phyloP scores from a whole-genome alignment of 2,113 vertebrate species.

The Lagopus leucura region DNA sequence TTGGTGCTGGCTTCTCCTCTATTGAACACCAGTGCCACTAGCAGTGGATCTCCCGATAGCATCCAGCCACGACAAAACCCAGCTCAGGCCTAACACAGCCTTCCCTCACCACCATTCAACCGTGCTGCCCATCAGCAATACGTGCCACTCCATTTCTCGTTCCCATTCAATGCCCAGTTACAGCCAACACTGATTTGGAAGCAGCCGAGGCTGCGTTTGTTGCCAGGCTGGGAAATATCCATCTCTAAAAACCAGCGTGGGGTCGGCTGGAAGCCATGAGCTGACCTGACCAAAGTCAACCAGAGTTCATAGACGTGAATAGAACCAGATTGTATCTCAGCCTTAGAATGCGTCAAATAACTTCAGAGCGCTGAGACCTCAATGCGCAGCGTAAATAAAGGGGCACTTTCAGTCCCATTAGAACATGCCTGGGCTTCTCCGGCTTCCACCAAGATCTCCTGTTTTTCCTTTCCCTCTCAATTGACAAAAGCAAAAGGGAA shows the following conservation, averaged over 20 bases:
- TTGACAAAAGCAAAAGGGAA: not conserved
- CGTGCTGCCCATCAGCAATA: rapidly evolving
- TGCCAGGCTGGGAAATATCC: not conserved
- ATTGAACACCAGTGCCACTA: not conserved
- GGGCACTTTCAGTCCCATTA: conserved; percentile 24
- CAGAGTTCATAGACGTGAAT: not conserved
- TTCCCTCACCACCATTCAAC: not conserved
- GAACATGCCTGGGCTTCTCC: conserved; percentile 4
- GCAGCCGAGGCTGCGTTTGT: not conserved
- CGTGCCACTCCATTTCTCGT: not conserved
- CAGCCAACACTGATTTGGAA: not conserved
- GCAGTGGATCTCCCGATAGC: not conserved
- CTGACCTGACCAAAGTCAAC: not conserved
- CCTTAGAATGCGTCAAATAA: not conserved
- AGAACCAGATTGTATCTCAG: not conserved
- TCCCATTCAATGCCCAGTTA: not conserved
- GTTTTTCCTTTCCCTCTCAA: conserved; percentile 27
- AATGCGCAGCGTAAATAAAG: conserved; percentile 9
- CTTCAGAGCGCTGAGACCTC: not conserved
- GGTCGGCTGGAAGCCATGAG: not conserved
- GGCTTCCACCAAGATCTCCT: not conserved
- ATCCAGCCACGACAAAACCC: not conserved
- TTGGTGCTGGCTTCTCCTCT: not conserved
- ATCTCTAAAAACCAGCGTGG: not conserved
- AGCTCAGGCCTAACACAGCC: rapidly evolving